Base-by-base conservation (phyloP, 2,113 vertebrate species). In the Chamaetylas fuelleborni region DNA sequence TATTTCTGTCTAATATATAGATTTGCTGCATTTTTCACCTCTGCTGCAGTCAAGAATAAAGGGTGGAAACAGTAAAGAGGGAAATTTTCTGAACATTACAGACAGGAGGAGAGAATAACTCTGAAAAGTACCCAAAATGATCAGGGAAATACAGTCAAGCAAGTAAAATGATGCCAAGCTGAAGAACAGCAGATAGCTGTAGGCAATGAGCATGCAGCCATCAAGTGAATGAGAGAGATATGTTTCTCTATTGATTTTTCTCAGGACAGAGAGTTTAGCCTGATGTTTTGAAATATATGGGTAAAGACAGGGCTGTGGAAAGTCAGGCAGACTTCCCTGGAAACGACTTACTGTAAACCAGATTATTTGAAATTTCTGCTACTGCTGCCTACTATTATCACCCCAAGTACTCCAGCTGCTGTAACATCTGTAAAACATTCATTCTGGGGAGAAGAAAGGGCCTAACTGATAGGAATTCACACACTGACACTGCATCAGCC, bases 241-340 rank as follows among this genome's bases (percentile, higher is more conserved):
- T 20, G 33, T 80, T 93, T 88, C 67, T 81, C 47, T 58, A 92
- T 88, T 54, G 67, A 95, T 95, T 96, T 93, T 95, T 92, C 67
- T 93, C 78, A 84, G 69, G 57, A 92, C 4, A 12, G 24, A 65
- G 58, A 64, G 60, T 60, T 92, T 54, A 84, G 94, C 36, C 48
- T 45, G 72, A 81, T 92, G 36, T 60, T 94, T 76, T 93, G 81
- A 93, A 92, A 90, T 18, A 38, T 57, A 83, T n/a, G 36, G 54
- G 33, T 47, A 74, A 72, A 92, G 48, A 60, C 38, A 56, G 50
- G n/a, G 70, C 88, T 80, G 36, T 38, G 64, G 28, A 73, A 93
- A 96, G 54, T 54, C 71, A 88, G 1, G 8, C 79, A 90, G 74
- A 54, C 74, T 65, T 94, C 31, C 50, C 71, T 73, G 45, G 76